phyloP scores from a whole-genome alignment of 2,888 invertebrate genomes.

The Yponomeuta cagnagella region DNA sequence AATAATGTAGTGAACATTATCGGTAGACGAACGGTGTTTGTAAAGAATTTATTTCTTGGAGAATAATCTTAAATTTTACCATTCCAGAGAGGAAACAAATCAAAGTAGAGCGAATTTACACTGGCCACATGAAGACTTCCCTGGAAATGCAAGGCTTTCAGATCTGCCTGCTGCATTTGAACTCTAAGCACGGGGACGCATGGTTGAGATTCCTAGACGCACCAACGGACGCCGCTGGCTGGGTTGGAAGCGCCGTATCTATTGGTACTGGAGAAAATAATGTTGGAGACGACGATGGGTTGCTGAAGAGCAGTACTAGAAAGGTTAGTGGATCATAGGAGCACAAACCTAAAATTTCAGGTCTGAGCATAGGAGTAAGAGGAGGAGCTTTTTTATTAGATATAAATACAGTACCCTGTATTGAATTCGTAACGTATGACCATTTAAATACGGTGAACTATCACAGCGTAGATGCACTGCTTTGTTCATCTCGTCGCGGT shows the following conservation, averaged over 20 bases:
- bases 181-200: conserved; percentile 47
- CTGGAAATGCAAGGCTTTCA: conserved; percentile 87
- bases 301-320: conserved; percentile 36
- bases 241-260: conserved; percentile 70
- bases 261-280: conserved; percentile 30
- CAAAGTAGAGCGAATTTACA: conserved; percentile 69
- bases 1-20: no score
- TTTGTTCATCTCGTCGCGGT: no score
- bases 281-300: conserved; percentile 36
- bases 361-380: no score
- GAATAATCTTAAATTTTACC: background rate
- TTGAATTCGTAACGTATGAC: no score
- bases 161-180: conserved; percentile 79
- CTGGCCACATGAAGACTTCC: conserved; percentile 81
- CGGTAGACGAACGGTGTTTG: no score
- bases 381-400: no score
- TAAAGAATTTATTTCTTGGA: no score
- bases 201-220: conserved; percentile 77
- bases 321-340: conserved; percentile 35
- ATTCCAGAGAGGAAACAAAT: conserved; percentile 31
- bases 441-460: no score
- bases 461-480: no score
- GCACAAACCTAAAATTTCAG: no score
- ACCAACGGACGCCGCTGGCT: conserved; percentile 73
- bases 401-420: no score